Conservation (phyloP, 2,113 vertebrate species). For the Cyanocitta stelleri region DNA sequence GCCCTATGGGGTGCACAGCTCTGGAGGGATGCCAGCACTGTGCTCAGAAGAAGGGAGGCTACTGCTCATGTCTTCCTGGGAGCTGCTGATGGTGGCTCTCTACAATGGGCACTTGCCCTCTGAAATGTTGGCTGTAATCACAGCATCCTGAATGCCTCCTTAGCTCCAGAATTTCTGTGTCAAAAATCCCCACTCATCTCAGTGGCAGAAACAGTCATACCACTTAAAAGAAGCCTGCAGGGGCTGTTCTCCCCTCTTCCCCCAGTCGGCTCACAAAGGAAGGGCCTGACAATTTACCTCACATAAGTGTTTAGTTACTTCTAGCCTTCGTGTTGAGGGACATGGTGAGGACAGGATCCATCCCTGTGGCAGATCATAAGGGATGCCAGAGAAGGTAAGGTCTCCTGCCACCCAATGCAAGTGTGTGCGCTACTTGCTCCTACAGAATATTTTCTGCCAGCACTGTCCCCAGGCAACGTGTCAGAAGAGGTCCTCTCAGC, state of each 20-base stretch:
- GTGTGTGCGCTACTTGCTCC: neutral
- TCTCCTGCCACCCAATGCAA: neutral
- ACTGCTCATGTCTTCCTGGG: rapidly evolving
- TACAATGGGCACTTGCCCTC: neutral
- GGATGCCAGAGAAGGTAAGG: neutral
- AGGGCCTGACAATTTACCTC: neutral
- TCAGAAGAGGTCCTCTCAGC: neutral
- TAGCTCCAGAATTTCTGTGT: neutral
- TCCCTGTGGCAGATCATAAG: neutral
- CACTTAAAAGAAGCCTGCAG: neutral
- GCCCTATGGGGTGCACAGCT: too few relatives aligned
- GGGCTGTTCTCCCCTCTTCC: neutral
- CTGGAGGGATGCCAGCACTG: rapidly evolving
- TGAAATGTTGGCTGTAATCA: neutral
- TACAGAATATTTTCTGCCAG: neutral
- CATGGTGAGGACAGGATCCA: neutral
- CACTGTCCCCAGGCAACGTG: rapidly evolving
- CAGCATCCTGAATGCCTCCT: neutral
- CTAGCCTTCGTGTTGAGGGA: neutral
- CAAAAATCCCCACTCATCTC: neutral
- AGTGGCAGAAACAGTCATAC: neutral
- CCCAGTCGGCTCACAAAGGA: neutral
- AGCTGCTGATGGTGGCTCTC: neutral
- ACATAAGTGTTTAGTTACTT: neutral
- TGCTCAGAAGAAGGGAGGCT: neutral